phyloP scores from a whole-genome alignment of 2,113 vertebrate genomes.

The Garra rufa region DNA sequence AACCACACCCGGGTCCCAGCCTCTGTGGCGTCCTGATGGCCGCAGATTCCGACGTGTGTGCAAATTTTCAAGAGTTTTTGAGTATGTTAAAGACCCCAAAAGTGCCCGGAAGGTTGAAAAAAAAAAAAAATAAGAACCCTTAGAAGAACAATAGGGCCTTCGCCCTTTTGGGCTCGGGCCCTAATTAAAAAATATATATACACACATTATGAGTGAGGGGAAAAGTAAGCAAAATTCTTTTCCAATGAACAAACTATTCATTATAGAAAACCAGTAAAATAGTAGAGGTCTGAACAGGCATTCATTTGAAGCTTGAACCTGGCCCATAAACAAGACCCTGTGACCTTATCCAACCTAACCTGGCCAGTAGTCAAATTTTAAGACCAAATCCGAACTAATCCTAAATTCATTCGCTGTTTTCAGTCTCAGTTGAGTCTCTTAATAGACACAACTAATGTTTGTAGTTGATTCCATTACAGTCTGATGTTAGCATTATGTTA shows the following conservation, averaged over 20 bases:
- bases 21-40: too few species aligned
- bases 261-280: not conserved
- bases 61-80: too few species aligned
- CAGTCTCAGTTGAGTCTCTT: not conserved
- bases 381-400: not conserved
- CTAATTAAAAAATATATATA: too few species aligned
- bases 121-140: too few species aligned
- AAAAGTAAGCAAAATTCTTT: not conserved
- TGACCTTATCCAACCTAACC: not conserved
- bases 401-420: not conserved
- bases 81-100: too few species aligned
- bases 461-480: not conserved
- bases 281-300: not conserved
- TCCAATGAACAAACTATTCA: not conserved
- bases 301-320: not conserved
- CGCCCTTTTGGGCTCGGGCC: too few species aligned
- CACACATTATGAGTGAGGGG: not conserved
- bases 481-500: not conserved
- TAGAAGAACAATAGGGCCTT: too few species aligned
- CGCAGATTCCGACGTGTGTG: too few species aligned
- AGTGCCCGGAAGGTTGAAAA: too few species aligned
- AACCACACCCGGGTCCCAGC: too few species aligned
- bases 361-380: not conserved
- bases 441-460: not conserved
- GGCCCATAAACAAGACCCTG: not conserved